Evolutionary conservation across 2,113 vertebrate genomes (phyloP).

Genomic region (Chauna torquata): DNA sequence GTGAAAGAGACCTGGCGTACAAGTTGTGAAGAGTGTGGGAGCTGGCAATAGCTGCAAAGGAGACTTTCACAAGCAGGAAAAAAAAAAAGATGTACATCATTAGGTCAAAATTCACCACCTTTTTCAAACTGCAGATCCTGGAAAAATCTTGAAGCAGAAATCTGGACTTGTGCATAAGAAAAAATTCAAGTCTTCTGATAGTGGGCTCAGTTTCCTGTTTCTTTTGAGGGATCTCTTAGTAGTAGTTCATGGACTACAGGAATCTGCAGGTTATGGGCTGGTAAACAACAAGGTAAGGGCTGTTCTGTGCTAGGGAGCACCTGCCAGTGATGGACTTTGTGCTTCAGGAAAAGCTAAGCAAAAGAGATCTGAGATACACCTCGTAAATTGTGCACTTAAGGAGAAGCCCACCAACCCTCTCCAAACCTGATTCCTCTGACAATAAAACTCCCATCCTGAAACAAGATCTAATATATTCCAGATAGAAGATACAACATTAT

Average conservation of each 20-base stretch:
- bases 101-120: not conserved
- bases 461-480: not conserved
- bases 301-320: not conserved
- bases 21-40: not conserved
- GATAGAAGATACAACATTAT: not conserved
- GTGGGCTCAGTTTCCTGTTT: not conserved
- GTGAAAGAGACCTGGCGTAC: not conserved
- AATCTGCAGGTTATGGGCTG: not conserved
- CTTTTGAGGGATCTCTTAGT: not conserved
- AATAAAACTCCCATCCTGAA: not conserved
- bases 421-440: not conserved
- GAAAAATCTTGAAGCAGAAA: not conserved
- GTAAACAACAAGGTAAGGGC: not conserved
- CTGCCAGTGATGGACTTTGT: not conserved
- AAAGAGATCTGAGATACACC: not conserved
- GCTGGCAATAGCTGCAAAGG: not conserved
- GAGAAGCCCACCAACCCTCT: not conserved
- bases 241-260: not conserved
- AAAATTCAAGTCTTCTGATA: not conserved
- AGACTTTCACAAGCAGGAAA: not conserved
- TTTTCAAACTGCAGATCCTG: not conserved
- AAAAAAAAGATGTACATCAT: not conserved
- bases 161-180: not conserved
- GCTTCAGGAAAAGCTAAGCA: not conserved
- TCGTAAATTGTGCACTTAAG: not conserved